Percentiles rank a stretch among this genome's conserved stretches.
phyloP scores from a whole-genome alignment of 2,888 invertebrate genomes.

The Chymomyza procnemis region DNA sequence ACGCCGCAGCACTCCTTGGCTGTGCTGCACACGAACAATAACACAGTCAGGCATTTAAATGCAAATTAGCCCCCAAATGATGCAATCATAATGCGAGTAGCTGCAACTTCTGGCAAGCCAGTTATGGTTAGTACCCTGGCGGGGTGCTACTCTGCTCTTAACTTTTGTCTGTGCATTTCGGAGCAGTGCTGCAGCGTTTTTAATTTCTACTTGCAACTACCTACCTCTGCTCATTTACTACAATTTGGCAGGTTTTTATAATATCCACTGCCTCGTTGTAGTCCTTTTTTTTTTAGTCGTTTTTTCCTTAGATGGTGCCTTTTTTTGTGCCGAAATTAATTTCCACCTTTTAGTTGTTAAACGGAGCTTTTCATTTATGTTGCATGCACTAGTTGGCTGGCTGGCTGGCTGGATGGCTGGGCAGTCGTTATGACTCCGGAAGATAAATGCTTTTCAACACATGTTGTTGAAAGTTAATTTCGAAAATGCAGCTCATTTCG shows the following conservation, averaged over 20 bases:
- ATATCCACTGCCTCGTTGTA: no score
- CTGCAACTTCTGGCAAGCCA: constrained; percentile 18
- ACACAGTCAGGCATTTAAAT: constrained; percentile 69
- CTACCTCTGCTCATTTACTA: constrained; percentile 54
- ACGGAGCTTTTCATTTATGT: constrained; percentile 16
- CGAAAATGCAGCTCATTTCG: constrained; percentile 68
- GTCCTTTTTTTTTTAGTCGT: neutral
- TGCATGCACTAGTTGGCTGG: neutral
- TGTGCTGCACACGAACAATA: constrained; percentile 63
- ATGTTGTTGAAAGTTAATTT: constrained; percentile 74
- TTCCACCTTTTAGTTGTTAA: constrained; percentile 60
- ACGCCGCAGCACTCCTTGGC: constrained; percentile 16
- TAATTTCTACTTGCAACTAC: constrained; percentile 55
- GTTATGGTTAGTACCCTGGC: neutral
- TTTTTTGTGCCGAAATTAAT: constrained; percentile 49
- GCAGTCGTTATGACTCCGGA: constrained; percentile 52
- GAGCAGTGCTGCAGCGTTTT: no score
- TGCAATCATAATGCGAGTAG: constrained; percentile 68
- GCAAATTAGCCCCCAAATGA: constrained; percentile 72
- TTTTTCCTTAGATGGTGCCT: neutral
- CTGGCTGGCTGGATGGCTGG: neutral
- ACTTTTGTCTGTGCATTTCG: constrained; percentile 24
- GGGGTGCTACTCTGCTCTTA: neutral
- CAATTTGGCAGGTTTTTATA: constrained; percentile 66
- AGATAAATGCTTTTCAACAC: constrained; percentile 72